Evolutionary conservation across 2,888 invertebrate species (phyloP).

Genomic region (Cremastinae sp.): DNA sequence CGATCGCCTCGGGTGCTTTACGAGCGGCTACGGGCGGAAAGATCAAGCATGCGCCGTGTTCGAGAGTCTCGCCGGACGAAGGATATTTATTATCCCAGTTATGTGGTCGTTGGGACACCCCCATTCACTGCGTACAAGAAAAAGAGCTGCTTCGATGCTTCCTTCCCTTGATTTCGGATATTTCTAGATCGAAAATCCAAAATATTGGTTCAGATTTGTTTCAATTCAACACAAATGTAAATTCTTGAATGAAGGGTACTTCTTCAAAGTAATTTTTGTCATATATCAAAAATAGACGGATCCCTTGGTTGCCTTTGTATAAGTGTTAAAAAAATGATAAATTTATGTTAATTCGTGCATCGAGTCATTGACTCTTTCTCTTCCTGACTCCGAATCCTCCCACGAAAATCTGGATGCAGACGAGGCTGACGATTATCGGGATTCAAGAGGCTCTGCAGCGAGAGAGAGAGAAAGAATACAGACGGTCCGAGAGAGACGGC

Average conservation of each 20-base stretch:
- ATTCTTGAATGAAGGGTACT: too few species aligned
- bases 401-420: constrained; percentile 22
- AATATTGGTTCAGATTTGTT: too few species aligned
- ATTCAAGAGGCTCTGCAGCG: constrained; percentile 44
- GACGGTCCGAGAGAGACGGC: constrained; percentile 34
- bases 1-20: constrained; percentile 65
- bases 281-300: too few species aligned
- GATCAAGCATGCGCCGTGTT: constrained; percentile 70
- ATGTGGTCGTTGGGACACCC: constrained; percentile 59
- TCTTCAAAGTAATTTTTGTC: too few species aligned
- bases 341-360: constrained; percentile 5
- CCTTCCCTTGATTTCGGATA: neutral
- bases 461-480: constrained; percentile 38
- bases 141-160: constrained; percentile 3
- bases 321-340: too few species aligned
- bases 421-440: constrained; percentile 51
- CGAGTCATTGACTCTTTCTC: constrained; percentile 47
- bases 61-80: constrained; percentile 70
- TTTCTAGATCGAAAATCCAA: too few species aligned
- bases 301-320: too few species aligned
- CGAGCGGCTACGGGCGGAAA: constrained; percentile 72
- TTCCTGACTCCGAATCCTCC: constrained; percentile 10
- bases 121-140: constrained; percentile 49
- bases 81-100: constrained; percentile 74
- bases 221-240: too few species aligned